Conservation (phyloP, 2,113 vertebrate genomes). For the Hippopotamus amphibius region DNA sequence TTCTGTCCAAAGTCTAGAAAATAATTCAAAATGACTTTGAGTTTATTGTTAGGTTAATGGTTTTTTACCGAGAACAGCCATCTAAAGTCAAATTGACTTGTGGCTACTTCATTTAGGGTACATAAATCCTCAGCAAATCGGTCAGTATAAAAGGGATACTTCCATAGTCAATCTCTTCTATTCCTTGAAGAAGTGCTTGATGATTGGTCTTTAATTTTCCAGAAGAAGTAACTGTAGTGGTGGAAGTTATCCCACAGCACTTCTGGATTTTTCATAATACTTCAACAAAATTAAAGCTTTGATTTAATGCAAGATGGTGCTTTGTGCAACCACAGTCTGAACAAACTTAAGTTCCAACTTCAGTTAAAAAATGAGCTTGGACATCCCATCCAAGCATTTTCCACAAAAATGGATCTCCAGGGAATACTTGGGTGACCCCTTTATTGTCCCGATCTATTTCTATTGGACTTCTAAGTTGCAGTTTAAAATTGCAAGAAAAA, state of each 20-base stretch:
- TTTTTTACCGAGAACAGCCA: neutral
- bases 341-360: neutral
- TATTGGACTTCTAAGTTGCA: neutral
- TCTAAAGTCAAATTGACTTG: neutral
- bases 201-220: neutral
- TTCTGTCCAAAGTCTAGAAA: slow-evolving; percentile 5
- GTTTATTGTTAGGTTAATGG: neutral
- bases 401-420: neutral
- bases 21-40: neutral
- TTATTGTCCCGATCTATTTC: neutral
- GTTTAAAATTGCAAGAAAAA: neutral
- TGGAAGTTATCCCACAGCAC: neutral
- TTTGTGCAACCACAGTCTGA: neutral
- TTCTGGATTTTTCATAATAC: neutral
- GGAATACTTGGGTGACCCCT: neutral
- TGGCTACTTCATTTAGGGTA: neutral
- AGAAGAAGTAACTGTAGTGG: neutral
- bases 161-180: neutral
- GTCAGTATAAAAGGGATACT: neutral
- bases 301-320: neutral
- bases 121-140: neutral
- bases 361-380: neutral
- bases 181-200: slow-evolving; percentile 16
- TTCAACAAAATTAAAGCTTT: neutral
- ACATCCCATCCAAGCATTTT: neutral